Conservation (phyloP, 2,888 invertebrate species). For the Xylota sylvarum region DNA sequence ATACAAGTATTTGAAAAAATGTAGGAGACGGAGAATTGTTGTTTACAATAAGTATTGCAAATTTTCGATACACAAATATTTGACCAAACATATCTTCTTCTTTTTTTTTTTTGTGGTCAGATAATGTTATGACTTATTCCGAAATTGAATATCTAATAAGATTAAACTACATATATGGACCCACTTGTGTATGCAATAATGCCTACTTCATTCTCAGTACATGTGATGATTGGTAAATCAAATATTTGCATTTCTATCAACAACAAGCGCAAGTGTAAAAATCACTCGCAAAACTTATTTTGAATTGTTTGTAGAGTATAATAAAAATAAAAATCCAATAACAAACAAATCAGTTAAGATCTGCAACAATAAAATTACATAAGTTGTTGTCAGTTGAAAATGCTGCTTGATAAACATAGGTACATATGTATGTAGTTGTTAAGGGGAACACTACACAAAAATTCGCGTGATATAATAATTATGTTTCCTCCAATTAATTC, state of each 20-base stretch:
- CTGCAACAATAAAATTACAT: conserved; percentile 11
- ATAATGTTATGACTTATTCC: neutral
- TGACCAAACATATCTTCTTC: too few species aligned
- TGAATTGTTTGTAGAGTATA: conserved; percentile 1
- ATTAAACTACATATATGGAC: neutral
- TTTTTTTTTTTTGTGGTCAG: too few species aligned
- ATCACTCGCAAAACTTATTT: conserved; percentile 15
- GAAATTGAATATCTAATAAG: neutral
- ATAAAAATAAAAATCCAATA: neutral
- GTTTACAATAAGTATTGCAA: too few species aligned
- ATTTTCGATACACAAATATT: too few species aligned
- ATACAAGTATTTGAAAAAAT: too few species aligned
- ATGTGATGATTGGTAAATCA: conserved; percentile 14
- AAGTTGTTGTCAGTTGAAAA: neutral
- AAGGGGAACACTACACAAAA: neutral
- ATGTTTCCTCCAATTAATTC: conserved; percentile 2
- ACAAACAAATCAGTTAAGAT: neutral
- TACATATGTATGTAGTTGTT: neutral
- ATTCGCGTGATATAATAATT: conserved; percentile 14
- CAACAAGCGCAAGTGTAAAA: neutral
- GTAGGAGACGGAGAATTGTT: too few species aligned
- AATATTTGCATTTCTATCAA: conserved; percentile 18
- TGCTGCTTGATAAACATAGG: neutral
- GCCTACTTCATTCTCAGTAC: neutral
- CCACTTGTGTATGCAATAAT: neutral